Percentiles rank a stretch among this genome's conserved stretches.
Conservation (phyloP, 2,113 vertebrate species). For the Gymnocephalus cernua region DNA sequence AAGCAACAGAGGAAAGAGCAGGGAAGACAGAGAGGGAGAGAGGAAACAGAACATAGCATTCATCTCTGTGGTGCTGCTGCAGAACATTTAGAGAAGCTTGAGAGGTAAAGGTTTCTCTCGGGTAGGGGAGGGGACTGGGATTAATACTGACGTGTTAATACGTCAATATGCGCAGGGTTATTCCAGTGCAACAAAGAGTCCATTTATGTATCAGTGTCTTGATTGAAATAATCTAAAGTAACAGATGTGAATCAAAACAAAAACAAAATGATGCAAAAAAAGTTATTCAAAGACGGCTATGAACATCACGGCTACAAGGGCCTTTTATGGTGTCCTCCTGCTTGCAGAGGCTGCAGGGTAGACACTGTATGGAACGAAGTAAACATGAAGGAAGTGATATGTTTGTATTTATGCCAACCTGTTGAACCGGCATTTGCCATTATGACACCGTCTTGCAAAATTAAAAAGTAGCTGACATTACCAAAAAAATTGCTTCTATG, state of each 20-base stretch:
- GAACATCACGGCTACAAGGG: not conserved
- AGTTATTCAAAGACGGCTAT: not conserved
- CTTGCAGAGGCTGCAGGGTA: not conserved
- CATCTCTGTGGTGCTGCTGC: conserved; percentile 2
- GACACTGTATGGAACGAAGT: not conserved
- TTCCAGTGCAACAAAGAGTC: conserved; percentile 41
- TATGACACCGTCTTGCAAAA: no score
- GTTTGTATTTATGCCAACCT: no score
- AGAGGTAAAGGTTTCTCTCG: conserved; percentile 23
- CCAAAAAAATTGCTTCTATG: no score
- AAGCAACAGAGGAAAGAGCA: conserved; percentile 22
- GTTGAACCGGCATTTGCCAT: no score
- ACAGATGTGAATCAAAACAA: not conserved
- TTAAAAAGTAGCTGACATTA: no score
- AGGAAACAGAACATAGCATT: conserved; percentile 1
- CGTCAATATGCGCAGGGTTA: conserved; percentile 17
- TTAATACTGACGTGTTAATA: conserved; percentile 50
- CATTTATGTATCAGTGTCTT: conserved; percentile 15
- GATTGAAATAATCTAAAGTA: conserved; percentile 7
- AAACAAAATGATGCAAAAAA: not conserved
- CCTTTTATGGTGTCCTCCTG: not conserved
- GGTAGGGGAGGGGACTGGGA: not conserved
- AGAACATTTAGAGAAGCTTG: not conserved
- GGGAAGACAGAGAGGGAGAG: not conserved
- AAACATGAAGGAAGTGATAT: not conserved